Conservation (phyloP, 1,140 invertebrate genomes). For the Drosophila busckii region DNA sequence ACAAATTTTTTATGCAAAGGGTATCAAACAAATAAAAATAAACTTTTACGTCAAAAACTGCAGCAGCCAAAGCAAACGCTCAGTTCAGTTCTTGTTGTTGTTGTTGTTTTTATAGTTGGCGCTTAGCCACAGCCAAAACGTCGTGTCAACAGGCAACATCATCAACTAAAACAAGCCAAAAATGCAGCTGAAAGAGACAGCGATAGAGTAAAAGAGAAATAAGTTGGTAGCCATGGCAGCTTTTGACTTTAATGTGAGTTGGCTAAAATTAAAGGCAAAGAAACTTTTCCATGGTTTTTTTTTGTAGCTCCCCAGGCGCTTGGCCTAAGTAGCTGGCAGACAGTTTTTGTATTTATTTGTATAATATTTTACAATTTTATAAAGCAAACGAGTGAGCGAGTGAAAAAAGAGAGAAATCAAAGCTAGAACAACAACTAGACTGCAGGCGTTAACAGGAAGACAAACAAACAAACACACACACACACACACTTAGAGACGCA, state of each 20-base stretch:
- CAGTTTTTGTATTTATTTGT: constrained; percentile 62
- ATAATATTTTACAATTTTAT: constrained; percentile 75
- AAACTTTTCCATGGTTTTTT: too few species aligned
- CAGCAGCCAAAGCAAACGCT: too few species aligned
- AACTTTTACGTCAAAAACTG: too few species aligned
- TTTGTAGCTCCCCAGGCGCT: constrained; percentile 17
- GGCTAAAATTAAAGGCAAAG: constrained; percentile 52
- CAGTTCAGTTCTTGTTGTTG: constrained; percentile 1
- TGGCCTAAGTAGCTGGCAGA: constrained; percentile 56
- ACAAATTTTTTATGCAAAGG: too few species aligned
- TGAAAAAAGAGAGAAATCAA: constrained; percentile 65
- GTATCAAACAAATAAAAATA: too few species aligned
- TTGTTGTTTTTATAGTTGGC: neutral
- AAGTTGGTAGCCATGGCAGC: constrained; percentile 50
- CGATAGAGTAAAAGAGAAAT: neutral
- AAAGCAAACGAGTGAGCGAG: constrained; percentile 58
- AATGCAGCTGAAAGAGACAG: constrained; percentile 7
- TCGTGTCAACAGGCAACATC: constrained; percentile 7
- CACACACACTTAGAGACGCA: constrained; percentile 15
- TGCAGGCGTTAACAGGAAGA: constrained; percentile 56
- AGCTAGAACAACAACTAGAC: too few species aligned
- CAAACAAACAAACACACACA: constrained; percentile 25
- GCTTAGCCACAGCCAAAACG: neutral
- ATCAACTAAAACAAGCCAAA: neutral
- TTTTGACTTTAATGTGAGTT: constrained; percentile 65